A percentile compares a stretch with the other conserved stretches of the same genome.
phyloP scores from a whole-genome alignment of 2,797 vertebrate genomes.

The Danio kyathit region DNA sequence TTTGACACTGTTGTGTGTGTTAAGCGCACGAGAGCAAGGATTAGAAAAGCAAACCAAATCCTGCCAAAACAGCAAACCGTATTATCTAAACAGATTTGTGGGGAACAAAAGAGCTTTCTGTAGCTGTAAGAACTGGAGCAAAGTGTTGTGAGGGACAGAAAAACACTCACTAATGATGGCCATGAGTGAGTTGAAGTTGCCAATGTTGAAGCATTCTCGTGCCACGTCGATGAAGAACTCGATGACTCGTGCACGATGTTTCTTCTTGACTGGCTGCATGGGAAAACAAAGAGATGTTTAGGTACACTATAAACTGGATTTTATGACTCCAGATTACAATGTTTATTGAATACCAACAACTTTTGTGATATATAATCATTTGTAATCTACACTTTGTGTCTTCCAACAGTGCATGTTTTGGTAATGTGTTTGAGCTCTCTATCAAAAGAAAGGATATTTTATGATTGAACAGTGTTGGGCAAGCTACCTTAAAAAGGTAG shows the following conservation, averaged over 20 bases:
- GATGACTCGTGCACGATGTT: conserved; percentile 89
- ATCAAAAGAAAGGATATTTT: too few species aligned
- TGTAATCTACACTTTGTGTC: neutral
- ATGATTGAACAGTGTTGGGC: too few species aligned
- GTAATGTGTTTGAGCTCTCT: too few species aligned
- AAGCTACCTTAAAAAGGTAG: too few species aligned
- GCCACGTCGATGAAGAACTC: conserved; percentile 97
- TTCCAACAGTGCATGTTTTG: too few species aligned
- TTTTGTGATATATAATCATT: neutral
- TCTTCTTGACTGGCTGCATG: conserved; percentile 90
- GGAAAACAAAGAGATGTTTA: neutral
- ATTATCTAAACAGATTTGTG: conserved; percentile 48
- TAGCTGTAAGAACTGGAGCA: neutral
- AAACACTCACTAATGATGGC: conserved; percentile 93
- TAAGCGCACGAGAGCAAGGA: conserved; percentile 22
- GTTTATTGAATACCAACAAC: neutral
- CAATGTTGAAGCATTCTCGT: conserved; percentile 95
- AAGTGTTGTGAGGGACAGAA: neutral
- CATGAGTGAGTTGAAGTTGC: conserved; percentile 98
- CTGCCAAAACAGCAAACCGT: conserved; percentile 54
- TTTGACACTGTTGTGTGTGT: conserved; percentile 16
- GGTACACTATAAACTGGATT: conserved; percentile 5
- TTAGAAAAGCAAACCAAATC: conserved; percentile 36
- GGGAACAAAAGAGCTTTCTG: conserved; percentile 40
- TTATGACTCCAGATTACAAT: neutral